These are phyloP conservation scores for Cololabis saira DNA, from an alignment of 2,113 vertebrate species.

Conservation along the genomic window DNA sequence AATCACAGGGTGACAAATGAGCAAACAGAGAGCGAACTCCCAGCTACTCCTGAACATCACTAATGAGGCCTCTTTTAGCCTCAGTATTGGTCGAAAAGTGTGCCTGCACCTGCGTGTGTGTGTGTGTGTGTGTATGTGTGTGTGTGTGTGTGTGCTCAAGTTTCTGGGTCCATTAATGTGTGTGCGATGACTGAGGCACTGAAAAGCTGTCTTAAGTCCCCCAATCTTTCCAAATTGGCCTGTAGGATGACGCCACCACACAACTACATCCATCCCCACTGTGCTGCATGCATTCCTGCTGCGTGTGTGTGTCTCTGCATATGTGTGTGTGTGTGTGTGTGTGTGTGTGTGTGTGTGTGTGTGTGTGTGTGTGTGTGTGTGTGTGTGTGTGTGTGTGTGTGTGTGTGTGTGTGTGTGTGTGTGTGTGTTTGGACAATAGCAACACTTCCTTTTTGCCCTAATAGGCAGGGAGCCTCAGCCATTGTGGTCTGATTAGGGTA, in stretches of 20 bases:
- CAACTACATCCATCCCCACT: constrained; percentile 59
- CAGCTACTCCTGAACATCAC: constrained; percentile 34
- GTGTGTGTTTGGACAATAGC: constrained; percentile 81
- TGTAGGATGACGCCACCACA: constrained; percentile 59
- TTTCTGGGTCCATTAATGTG: constrained; percentile 29
- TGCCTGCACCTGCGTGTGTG: constrained; percentile 28
- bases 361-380: constrained; percentile 17
- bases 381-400: constrained; percentile 34
- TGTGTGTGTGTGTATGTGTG: neutral
- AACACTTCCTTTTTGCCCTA: constrained; percentile 90
- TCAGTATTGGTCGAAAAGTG: constrained; percentile 24
- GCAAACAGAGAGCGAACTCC: constrained; percentile 64
- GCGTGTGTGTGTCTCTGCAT: constrained; percentile 16
- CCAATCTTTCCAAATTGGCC: constrained; percentile 68
- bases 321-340: constrained; percentile 46
- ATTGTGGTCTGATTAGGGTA: constrained; percentile 93
- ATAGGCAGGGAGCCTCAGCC: constrained; percentile 86
- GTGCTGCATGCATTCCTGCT: constrained; percentile 58
- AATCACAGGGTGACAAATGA: constrained; percentile 72
- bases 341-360: constrained; percentile 56
- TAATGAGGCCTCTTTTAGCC: constrained; percentile 66
- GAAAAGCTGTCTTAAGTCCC: constrained; percentile 63
- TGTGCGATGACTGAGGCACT: constrained; percentile 52
- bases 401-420: constrained; percentile 12
- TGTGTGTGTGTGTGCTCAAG: constrained; percentile 12